Evolutionary conservation across 2,113 vertebrate species (phyloP).

Genomic region (Panthera leo): DNA sequence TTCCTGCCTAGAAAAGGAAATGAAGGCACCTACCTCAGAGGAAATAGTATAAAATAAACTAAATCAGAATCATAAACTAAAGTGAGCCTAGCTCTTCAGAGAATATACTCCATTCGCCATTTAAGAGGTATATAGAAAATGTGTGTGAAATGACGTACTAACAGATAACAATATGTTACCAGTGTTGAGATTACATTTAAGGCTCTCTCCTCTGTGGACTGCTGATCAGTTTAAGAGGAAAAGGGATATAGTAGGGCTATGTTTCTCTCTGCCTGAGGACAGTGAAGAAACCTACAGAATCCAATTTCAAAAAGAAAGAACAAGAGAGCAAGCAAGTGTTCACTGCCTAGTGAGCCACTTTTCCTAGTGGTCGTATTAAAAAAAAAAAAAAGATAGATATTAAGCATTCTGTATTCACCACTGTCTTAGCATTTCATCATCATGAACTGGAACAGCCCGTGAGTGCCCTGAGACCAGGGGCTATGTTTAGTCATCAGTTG

Average conservation of each 20-base stretch:
- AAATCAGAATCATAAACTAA: neutral
- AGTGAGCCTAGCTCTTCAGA: neutral
- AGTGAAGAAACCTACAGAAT: neutral
- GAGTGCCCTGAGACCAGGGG: neutral
- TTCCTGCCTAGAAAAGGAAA: neutral
- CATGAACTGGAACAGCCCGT: neutral
- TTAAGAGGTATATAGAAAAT: neutral
- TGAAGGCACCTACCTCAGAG: neutral
- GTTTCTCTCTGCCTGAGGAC: neutral
- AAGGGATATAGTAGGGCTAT: neutral
- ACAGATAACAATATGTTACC: neutral
- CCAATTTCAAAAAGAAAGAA: neutral
- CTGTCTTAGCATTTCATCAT: neutral
- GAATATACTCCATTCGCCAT: neutral
- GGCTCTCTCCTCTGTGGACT: neutral
- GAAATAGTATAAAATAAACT: neutral
- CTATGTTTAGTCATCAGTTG: neutral
- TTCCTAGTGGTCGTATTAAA: neutral
- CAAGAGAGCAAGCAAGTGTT: neutral
- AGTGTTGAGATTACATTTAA: neutral
- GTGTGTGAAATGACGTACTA: neutral
- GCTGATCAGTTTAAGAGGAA: neutral
- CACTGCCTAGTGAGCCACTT: neutral
- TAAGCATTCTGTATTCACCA: neutral
- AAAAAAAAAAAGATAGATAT: neutral